Evolutionary conservation across 1,140 invertebrate species (phyloP).

Genomic region (Papilio machaon): DNA sequence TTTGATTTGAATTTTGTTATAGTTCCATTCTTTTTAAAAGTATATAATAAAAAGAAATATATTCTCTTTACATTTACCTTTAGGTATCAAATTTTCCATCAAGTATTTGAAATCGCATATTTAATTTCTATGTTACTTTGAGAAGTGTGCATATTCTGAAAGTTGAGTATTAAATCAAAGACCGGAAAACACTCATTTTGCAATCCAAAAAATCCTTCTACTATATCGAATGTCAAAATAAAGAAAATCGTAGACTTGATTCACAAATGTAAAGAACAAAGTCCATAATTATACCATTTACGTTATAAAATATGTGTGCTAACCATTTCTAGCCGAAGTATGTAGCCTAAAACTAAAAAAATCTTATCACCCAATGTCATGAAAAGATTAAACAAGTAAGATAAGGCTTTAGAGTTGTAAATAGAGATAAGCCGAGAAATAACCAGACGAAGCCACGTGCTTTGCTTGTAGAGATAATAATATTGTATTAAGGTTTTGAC

Average conservation of each 20-base stretch:
- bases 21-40: background rate
- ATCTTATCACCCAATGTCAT: slow-evolving; percentile 25
- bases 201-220: background rate
- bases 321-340: background rate
- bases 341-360: slow-evolving; percentile 2
- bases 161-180: no score
- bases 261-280: background rate
- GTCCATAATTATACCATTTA: background rate
- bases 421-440: slow-evolving; percentile 27
- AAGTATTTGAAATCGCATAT: background rate
- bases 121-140: background rate
- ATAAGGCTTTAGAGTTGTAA: slow-evolving; percentile 24
- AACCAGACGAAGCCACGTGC: slow-evolving; percentile 7
- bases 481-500: slow-evolving; percentile 3
- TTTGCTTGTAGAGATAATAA: slow-evolving; percentile 18
- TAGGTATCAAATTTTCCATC: background rate
- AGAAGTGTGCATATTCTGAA: background rate
- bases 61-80: background rate
- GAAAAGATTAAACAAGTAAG: slow-evolving; percentile 27
- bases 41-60: background rate
- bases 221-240: background rate
- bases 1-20: background rate
- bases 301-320: background rate
- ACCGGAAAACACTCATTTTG: background rate
- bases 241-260: background rate